Evolutionary conservation across 1,140 invertebrate species (phyloP).

Genomic region (Aphelinus atriplicis): DNA sequence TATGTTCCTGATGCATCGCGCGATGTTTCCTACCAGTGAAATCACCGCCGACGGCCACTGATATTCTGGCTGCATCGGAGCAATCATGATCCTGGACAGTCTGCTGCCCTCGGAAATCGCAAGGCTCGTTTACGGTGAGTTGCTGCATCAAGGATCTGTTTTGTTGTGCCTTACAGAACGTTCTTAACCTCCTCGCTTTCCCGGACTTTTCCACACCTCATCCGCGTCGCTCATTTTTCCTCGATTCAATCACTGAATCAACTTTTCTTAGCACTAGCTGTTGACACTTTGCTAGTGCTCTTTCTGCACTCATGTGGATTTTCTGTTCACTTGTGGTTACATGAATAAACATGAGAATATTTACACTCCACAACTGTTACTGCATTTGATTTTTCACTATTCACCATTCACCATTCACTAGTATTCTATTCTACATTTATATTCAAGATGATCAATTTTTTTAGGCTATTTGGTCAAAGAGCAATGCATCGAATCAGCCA

Average conservation of each 20-base stretch:
- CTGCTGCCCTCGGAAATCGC: constrained; percentile 35
- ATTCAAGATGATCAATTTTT: not conserved
- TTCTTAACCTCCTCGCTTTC: constrained; percentile 11
- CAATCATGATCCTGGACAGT: no score
- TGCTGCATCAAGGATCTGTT: not conserved
- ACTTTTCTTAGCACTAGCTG: not conserved
- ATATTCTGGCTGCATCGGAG: no score
- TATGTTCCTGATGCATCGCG: no score
- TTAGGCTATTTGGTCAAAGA: constrained; percentile 29
- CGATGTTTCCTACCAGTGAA: no score
- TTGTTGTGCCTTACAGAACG: no score
- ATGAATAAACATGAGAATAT: not conserved
- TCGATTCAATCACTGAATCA: not conserved
- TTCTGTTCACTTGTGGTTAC: not conserved
- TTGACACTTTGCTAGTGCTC: not conserved
- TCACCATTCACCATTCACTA: no score
- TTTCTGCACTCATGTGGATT: not conserved
- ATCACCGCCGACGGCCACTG: no score
- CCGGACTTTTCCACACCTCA: not conserved
- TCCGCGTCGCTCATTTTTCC: not conserved
- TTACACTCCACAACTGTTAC: not conserved
- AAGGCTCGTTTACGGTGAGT: constrained; percentile 33
- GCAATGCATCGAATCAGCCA: constrained; percentile 28
- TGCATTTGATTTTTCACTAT: not conserved
- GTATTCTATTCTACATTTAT: no score